phyloP scores from a whole-genome alignment of 2,888 invertebrate species.

The Xestia ashworthii region DNA sequence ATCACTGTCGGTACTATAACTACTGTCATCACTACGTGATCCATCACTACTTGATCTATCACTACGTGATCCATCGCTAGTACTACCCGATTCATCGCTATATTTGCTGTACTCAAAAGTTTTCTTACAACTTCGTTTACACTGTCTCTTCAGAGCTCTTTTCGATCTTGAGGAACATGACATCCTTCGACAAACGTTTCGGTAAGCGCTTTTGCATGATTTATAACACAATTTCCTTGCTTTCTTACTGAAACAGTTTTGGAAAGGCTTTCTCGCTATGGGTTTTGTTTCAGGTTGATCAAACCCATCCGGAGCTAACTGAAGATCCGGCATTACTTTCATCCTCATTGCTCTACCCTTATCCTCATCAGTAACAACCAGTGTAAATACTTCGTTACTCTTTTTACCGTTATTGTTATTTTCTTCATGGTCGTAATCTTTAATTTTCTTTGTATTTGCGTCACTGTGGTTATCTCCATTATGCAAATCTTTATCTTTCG shows the following conservation, averaged over 20 bases:
- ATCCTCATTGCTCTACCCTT: not conserved
- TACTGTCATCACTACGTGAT: not conserved
- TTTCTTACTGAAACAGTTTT: slow-evolving; percentile 34
- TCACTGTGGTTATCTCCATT: not conserved
- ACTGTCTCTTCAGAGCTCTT: slow-evolving; percentile 65
- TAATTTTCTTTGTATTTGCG: not conserved
- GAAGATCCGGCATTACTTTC: no score
- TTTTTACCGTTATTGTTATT: not conserved
- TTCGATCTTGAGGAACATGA: slow-evolving; percentile 68
- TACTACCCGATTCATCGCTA: slow-evolving; percentile 23
- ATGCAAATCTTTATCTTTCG: not conserved
- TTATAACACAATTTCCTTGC: slow-evolving; percentile 65
- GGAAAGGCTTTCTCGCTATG: slow-evolving; percentile 21
- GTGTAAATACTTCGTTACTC: not conserved
- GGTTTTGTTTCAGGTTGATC: not conserved
- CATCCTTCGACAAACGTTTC: slow-evolving; percentile 55
- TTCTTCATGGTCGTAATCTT: not conserved
- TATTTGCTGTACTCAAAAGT: slow-evolving; percentile 60
- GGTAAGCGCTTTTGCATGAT: slow-evolving; percentile 70
- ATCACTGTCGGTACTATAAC: not conserved
- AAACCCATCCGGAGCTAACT: not conserved
- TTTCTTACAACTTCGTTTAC: slow-evolving; percentile 69
- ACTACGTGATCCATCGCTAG: not conserved
- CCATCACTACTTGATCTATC: not conserved
- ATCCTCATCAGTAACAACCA: not conserved